These are phyloP conservation scores for Tachina fera DNA, from an alignment of 2,888 invertebrate genomes.

Conservation along the genomic window DNA sequence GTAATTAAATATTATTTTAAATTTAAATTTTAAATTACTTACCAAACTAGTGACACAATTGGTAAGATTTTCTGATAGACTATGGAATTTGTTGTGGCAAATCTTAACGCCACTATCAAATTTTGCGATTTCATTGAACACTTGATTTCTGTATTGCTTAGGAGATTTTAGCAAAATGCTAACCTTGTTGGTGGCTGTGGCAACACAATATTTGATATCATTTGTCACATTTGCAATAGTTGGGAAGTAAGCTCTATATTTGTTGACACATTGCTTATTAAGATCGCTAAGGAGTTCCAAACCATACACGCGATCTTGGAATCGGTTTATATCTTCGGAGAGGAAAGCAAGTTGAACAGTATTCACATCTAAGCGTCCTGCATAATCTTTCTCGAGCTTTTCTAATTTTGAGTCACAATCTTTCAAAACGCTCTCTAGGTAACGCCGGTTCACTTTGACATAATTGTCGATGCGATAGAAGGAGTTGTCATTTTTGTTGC, in stretches of 20 bases:
- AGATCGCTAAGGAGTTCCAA: slow-evolving; percentile 51
- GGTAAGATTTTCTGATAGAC: background rate
- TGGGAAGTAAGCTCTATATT: slow-evolving; percentile 52
- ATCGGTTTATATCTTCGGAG: slow-evolving; percentile 18
- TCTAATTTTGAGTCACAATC: slow-evolving; percentile 36
- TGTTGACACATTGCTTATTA: slow-evolving; percentile 65
- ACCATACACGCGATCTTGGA: slow-evolving; percentile 44
- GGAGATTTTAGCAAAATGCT: background rate
- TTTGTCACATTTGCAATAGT: slow-evolving; percentile 8
- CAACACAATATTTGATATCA: slow-evolving; percentile 45
- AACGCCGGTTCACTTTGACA: background rate
- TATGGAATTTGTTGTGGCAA: slow-evolving; percentile 7
- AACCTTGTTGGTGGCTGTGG: slow-evolving; percentile 6
- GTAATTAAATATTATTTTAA: background rate
- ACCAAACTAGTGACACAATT: slow-evolving; percentile 64
- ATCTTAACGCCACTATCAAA: slow-evolving; percentile 52
- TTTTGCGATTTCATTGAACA: slow-evolving; percentile 16
- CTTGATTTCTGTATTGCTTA: slow-evolving; percentile 2
- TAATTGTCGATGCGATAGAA: background rate
- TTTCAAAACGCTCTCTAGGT: background rate
- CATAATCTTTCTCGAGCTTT: slow-evolving; percentile 9
- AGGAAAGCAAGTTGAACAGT: slow-evolving; percentile 31
- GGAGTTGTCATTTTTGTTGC: background rate
- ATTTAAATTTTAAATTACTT: no score
- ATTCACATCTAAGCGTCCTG: slow-evolving; percentile 34